These are phyloP conservation scores for Hyppa rectilinea DNA, from an alignment of 2,888 invertebrate species.

Conservation along the genomic window DNA sequence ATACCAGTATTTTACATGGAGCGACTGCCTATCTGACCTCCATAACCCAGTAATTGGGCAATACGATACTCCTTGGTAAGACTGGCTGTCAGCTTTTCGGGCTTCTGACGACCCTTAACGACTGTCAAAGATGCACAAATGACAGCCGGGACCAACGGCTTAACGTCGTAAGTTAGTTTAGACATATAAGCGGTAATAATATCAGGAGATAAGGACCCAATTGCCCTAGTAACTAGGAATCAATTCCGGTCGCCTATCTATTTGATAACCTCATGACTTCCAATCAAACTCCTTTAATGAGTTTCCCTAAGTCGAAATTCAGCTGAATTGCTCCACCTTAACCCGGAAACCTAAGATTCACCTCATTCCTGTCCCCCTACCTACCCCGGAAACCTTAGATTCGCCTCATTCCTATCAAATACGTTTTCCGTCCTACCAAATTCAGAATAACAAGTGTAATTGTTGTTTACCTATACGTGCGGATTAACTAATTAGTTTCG, in stretches of 20 bases:
- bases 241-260: constrained; percentile 47
- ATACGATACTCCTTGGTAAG: no score
- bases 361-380: constrained; percentile 10
- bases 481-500: constrained; percentile 10
- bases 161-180: no score
- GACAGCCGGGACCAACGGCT: no score
- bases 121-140: no score
- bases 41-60: no score
- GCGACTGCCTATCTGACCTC: no score
- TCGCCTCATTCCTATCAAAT: constrained; percentile 17
- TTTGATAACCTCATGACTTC: constrained; percentile 44
- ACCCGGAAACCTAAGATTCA: constrained; percentile 22
- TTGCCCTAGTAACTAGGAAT: constrained; percentile 30
- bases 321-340: constrained; percentile 32
- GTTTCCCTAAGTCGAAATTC: constrained; percentile 39
- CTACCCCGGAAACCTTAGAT: constrained; percentile 20
- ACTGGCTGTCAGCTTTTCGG: no score
- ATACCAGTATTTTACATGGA: no score
- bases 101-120: no score
- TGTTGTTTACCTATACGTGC: constrained; percentile 20
- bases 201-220: constrained; percentile 15
- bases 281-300: constrained; percentile 51
- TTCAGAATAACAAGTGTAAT: constrained; percentile 11
- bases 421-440: no score
- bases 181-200: not conserved